Base-by-base conservation (phyloP, 2,888 invertebrate genomes). In the Xylota segnis region DNA sequence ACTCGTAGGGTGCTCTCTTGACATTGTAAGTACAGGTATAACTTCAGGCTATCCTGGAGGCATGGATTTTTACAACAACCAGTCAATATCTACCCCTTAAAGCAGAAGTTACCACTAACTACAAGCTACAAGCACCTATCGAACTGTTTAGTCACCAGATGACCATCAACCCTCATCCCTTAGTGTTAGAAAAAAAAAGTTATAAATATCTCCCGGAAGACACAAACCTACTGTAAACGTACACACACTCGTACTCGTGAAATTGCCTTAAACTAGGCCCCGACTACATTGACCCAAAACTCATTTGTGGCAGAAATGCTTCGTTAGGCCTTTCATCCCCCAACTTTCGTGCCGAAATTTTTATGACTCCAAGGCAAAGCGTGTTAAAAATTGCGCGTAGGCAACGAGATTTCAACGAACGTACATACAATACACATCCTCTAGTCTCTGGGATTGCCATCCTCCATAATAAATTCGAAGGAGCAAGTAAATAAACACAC, bases 371-470 rank as follows among this genome's bases (percentile, higher is more conserved):
- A 37, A 61, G 18, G 61, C 61, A 61, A 61, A 61, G 34, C 54
- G 77, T 77, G 70, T 54, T 61, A 61, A 77, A 77, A 77, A 77
- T 61, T 70, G 68, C 52, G 70, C 68, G 45, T 77, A 61, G 61
- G 47, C 56, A 71, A 56, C 12, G 34, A 58, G 32, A 71, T 52
- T 45, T 29, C 5, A 14, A 29, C 14, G 58, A 10, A 45, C 34
- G 45, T 45, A 65, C 37, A 34, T 54, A 18, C 16, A 10, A n/a
- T n/a, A n/a, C 2, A 37, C 12, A 37, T 37, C 37, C 37, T 37
- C 9, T 52, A 37, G 18, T 59, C 50, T 50, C 47, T 63, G 14
- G 34, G 3, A 61, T 70, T 63, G 29, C 18, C 66, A 43, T 40
- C 54, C 43, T 18, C 47, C 47, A 7, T 61, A 59, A 45, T 65